Conservation (phyloP, 2,797 vertebrate genomes). For the Petrocephalus schoutedeni region DNA sequence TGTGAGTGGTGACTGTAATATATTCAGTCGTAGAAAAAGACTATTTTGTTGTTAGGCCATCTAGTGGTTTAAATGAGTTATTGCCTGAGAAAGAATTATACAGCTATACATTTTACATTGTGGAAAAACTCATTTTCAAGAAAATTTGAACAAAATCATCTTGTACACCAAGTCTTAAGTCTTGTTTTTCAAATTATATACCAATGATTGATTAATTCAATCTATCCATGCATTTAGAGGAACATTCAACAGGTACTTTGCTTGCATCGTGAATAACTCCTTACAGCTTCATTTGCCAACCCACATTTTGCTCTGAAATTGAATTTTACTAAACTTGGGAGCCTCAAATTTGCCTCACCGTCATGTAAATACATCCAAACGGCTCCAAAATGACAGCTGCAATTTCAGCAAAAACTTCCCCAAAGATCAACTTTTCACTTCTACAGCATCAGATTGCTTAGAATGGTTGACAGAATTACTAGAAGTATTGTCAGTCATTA, state of each 20-base stretch:
- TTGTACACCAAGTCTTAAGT: neutral
- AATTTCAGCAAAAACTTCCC: neutral
- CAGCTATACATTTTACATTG: neutral
- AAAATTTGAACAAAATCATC: neutral
- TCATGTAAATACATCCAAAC: neutral
- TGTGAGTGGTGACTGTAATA: neutral
- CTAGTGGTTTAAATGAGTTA: slow-evolving; percentile 21
- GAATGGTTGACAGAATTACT: neutral
- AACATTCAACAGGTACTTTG: neutral
- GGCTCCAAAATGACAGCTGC: neutral
- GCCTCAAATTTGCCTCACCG: too few relatives aligned
- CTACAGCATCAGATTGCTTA: neutral
- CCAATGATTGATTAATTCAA: neutral
- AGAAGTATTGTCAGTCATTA: neutral
- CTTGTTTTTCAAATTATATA: neutral
- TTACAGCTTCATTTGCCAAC: neutral
- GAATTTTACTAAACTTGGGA: too few relatives aligned
- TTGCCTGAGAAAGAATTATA: neutral
- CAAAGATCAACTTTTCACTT: neutral
- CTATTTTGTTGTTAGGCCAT: slow-evolving; percentile 19
- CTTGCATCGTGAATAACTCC: neutral
- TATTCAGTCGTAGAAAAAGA: neutral
- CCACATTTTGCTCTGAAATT: too few relatives aligned
- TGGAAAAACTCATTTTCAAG: neutral
- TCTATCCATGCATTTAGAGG: neutral